Evolutionary conservation across 2,113 vertebrate species (phyloP).

Genomic region (Bolborhynchus lineola): DNA sequence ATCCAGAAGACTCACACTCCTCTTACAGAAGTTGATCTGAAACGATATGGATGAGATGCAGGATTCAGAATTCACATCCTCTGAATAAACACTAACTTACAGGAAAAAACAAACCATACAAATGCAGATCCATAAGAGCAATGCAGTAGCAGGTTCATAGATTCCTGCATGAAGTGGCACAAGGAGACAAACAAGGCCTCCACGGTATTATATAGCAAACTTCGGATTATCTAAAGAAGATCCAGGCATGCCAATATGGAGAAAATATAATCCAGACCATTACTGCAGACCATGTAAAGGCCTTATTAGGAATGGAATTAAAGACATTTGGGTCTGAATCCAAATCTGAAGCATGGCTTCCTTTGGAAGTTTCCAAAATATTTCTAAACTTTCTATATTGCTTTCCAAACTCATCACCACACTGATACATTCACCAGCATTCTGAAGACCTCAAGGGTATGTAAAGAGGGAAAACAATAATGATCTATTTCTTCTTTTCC

Average conservation of each 20-base stretch:
- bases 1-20: background rate
- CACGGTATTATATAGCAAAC: background rate
- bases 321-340: constrained; percentile 25
- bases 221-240: background rate
- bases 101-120: background rate
- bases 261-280: constrained; percentile 11
- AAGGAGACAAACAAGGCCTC: background rate
- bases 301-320: constrained; percentile 20
- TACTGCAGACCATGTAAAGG: background rate
- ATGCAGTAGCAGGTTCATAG: background rate
- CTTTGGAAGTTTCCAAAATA: constrained; percentile 32
- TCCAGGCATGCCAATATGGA: background rate
- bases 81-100: background rate
- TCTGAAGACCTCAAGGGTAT: constrained; percentile 18
- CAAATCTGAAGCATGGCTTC: constrained; percentile 34
- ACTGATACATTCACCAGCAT: constrained; percentile 24
- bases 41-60: background rate
- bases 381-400: constrained; percentile 17
- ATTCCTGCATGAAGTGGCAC: background rate
- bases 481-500: constrained; percentile 40
- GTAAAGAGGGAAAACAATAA: constrained; percentile 24
- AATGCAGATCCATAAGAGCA: background rate
- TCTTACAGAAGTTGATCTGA: background rate
- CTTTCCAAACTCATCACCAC: constrained; percentile 42
- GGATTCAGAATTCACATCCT: background rate